Evolutionary conservation across 1,140 invertebrate genomes (phyloP), one percentile per base, ranked within the genome.

Genomic region (Parasteatoda tepidariorum): DNA sequence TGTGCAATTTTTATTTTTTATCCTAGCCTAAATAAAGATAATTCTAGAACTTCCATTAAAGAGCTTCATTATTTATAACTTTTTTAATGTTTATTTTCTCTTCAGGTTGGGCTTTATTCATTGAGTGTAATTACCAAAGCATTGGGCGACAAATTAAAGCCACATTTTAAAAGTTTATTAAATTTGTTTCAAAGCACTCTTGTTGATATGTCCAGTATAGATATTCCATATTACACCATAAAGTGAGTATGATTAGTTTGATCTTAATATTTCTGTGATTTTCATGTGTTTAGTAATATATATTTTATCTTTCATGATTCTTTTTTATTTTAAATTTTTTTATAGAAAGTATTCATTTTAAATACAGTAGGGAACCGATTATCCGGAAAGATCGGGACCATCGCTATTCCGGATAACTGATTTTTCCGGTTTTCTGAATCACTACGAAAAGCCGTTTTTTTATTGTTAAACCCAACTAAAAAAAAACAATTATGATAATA

Each of bases 41-140:
- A 2, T 48, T 1, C 38, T 4, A 2, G 9, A 2, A 13, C 18
- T 48, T 18, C 18, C 4, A 9, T 48, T 1, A n/a, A 13, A 64
- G 15, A 13, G 22, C 5, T 13, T 66, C 22, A 9, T 66, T 30
- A 64, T 31, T 64, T 64, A n/a, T 64, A 18, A 68, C 4, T 22
- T n/a, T 5, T 59, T 7, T 59, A n/a, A 59, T 6, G 15, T 59
- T 93, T 67, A 22, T 48, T 3, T 68, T 68, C 11, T 54, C 5
- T n/a, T 30, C 30, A 94, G 92, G 86, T 93, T 71, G 93, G 92
- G 48, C 91, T 93, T 88, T 93, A 92, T 87, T 91, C 92, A 9
- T 87, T 94, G 83, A 91, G 91, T 73, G 91, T 91, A 71, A 92
- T 94, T 87, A 91, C 92, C 48, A 91, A 93, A 83, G 89, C 91